Percentiles rank a stretch among this genome's conserved stretches.
These are phyloP conservation scores for Cremastobaeus sp. DNA, from an alignment of 2,888 invertebrate genomes.

Conservation along the genomic window DNA sequence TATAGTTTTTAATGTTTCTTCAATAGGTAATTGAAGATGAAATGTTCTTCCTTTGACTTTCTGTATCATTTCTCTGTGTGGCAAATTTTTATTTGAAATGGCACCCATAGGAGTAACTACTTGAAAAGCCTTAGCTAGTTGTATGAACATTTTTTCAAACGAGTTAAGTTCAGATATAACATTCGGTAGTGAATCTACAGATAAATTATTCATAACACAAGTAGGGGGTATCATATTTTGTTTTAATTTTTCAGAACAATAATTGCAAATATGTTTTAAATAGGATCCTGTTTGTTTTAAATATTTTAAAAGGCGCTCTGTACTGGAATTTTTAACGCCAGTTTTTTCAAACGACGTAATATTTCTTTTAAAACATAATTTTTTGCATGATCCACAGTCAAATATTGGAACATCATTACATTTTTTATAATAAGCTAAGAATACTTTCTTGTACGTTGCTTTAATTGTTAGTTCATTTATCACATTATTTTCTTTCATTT, in stretches of 20 bases:
- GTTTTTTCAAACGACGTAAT: neutral
- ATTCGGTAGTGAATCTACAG: constrained; percentile 16
- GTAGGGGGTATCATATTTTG: constrained; percentile 62
- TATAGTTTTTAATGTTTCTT: constrained; percentile 65
- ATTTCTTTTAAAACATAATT: constrained; percentile 3
- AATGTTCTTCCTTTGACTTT: constrained; percentile 63
- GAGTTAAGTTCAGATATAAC: constrained; percentile 2
- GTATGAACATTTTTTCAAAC: constrained; percentile 65
- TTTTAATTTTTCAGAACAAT: constrained; percentile 56
- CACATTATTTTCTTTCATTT: neutral
- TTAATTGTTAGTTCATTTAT: neutral
- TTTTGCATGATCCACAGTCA: neutral
- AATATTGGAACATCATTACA: neutral
- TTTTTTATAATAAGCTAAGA: neutral
- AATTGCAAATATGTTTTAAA: constrained; percentile 33
- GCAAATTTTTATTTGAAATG: constrained; percentile 67
- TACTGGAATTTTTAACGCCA: neutral
- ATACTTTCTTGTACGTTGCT: neutral
- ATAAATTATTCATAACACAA: constrained; percentile 65
- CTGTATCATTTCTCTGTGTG: constrained; percentile 58
- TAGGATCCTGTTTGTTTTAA: constrained; percentile 1
- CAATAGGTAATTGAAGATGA: constrained; percentile 60
- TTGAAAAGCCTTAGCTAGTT: constrained; percentile 72
- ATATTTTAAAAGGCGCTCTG: neutral
- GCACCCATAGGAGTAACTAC: constrained; percentile 67